phyloP scores from a whole-genome alignment of 2,113 vertebrate species.

The Silurus glanis region DNA sequence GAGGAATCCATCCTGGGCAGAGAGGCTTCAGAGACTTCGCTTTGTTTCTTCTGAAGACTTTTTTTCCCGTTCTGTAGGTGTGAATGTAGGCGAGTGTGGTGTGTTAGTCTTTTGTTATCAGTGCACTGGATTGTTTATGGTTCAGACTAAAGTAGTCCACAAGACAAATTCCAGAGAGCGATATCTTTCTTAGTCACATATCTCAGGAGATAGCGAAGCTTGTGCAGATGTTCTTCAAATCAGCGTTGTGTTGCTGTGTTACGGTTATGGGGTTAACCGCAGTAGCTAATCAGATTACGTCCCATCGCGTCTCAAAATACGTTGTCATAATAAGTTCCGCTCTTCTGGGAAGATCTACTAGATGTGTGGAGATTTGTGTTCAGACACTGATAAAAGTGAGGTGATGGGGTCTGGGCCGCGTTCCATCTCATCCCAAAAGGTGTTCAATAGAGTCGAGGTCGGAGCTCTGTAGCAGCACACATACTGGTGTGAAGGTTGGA shows the following conservation, averaged over 20 bases:
- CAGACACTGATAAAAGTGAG: no score
- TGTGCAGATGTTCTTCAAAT: neutral
- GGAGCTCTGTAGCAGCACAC: neutral
- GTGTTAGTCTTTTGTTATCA: neutral
- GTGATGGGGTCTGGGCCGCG: no score
- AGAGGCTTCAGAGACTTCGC: neutral
- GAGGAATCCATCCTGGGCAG: conserved; percentile 7
- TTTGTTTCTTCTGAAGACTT: conserved; percentile 7
- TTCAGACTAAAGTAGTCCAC: neutral
- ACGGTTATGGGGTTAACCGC: neutral
- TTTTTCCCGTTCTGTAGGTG: neutral
- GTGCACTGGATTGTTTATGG: neutral
- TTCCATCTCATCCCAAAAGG: no score
- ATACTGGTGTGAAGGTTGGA: neutral
- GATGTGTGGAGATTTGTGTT: no score
- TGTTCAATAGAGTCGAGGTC: no score
- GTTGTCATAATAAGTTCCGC: no score
- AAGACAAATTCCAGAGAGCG: neutral
- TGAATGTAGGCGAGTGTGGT: conserved; percentile 2
- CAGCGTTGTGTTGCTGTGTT: neutral
- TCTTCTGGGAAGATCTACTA: no score
- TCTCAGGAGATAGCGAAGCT: neutral
- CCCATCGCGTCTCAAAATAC: no score
- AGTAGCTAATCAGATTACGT: neutral
- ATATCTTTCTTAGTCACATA: neutral